Percentiles rank a stretch among this genome's conserved stretches.
phyloP scores from a whole-genome alignment of 2,797 vertebrate species.

The Miichthys miiuy region DNA sequence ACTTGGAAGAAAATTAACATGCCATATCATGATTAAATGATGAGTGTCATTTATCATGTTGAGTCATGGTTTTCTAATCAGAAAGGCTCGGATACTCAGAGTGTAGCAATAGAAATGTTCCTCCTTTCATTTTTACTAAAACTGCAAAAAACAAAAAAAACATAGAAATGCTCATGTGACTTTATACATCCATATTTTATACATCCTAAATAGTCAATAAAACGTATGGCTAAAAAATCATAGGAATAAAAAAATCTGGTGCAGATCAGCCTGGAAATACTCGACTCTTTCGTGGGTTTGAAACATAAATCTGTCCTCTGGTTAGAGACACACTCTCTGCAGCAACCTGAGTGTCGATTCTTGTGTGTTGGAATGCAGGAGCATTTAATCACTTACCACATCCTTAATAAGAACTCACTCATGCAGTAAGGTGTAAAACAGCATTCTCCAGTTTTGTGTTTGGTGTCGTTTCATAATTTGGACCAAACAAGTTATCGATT shows the following conservation, averaged over 20 bases:
- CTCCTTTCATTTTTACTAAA: no score
- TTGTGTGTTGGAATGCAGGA: not conserved
- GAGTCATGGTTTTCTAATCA: no score
- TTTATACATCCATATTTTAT: no score
- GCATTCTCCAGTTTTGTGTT: constrained; percentile 26
- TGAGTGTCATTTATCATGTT: not conserved
- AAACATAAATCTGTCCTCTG: not conserved
- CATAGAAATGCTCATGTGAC: no score
- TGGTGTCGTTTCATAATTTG: constrained; percentile 48
- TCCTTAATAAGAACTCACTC: constrained; percentile 29
- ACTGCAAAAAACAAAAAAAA: no score
- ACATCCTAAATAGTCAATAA: no score
- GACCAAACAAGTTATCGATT: constrained; percentile 69
- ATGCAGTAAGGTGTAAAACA: constrained; percentile 49
- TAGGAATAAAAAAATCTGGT: no score
- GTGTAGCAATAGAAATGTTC: no score
- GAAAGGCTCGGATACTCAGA: no score
- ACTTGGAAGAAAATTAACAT: no score
- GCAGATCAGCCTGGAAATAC: not conserved
- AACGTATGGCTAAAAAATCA: no score
- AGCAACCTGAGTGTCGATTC: not conserved
- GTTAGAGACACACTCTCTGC: not conserved
- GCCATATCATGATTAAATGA: not conserved
- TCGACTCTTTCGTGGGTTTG: not conserved
- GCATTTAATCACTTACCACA: constrained; percentile 33